Conservation (phyloP, 2,888 invertebrate species). For the Dasypolia templi region DNA sequence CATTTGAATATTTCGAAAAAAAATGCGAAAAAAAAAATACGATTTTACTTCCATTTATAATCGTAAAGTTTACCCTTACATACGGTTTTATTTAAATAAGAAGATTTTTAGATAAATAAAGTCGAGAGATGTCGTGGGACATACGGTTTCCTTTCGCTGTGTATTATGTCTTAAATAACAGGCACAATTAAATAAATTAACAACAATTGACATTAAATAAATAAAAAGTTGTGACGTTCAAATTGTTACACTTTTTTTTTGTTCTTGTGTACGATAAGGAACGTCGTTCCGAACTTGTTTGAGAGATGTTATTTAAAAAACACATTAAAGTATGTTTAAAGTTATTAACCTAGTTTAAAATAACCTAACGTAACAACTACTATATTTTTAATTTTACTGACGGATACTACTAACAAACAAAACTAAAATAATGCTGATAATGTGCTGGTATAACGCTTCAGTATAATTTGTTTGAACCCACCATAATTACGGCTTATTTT, state of each 20-base stretch:
- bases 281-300: background rate
- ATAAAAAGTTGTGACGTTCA: background rate
- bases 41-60: background rate
- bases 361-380: conserved; percentile 4
- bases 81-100: conserved; percentile 22
- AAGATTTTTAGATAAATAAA: background rate
- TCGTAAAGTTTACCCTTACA: background rate
- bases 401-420: conserved; percentile 16
- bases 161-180: background rate
- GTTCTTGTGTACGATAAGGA: background rate
- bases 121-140: background rate
- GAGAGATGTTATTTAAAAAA: background rate
- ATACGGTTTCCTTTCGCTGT: background rate
- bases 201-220: background rate
- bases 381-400: conserved; percentile 27
- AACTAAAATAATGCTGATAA: conserved; percentile 21
- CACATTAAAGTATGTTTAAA: background rate
- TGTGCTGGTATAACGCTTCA: conserved; percentile 8
- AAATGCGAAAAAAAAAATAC: background rate
- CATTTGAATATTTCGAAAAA: background rate
- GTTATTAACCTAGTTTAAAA: conserved; percentile 5
- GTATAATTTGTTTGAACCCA: conserved; percentile 47
- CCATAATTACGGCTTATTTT: conserved; percentile 27
- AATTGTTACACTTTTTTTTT: background rate
- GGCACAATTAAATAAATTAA: background rate